A percentile compares a stretch with the other conserved stretches of the same genome.
Conservation (phyloP, 92 coral and sea anemone species). For the Plumapathes pennacea region DNA sequence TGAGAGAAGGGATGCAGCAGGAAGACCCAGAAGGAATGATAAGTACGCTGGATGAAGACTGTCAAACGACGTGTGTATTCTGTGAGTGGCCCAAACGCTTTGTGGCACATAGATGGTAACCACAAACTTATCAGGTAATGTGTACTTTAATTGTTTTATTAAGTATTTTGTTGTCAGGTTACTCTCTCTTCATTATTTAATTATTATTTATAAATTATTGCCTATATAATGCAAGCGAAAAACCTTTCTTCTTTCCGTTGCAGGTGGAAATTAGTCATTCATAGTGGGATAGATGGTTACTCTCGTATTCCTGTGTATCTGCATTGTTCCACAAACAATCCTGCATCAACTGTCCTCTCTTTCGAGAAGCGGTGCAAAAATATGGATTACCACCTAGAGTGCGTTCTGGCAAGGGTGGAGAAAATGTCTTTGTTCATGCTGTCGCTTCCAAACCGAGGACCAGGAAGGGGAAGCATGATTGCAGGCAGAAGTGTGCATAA, state of each 20-base stretch:
- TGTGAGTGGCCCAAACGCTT: no score
- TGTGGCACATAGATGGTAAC: no score
- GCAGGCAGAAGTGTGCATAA: no score
- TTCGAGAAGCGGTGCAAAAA: conserved; percentile 25
- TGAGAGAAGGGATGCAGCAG: conserved; percentile 42
- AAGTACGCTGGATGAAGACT: no score
- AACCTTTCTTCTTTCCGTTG: no score
- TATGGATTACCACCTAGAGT: conserved; percentile 46
- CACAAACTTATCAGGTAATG: no score
- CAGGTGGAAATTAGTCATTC: conserved; percentile 43
- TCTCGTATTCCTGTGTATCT: conserved; percentile 31
- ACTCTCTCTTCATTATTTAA: no score
- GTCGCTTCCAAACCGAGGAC: background rate
- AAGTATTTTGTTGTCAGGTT: no score
- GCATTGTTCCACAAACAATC: conserved; percentile 17
- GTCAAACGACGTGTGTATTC: no score
- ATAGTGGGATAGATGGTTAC: conserved; percentile 38
- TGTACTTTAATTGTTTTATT: no score
- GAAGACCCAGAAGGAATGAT: conserved; percentile 35
- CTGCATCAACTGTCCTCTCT: conserved; percentile 26
- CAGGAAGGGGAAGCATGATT: background rate
- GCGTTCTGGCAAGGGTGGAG: conserved; percentile 42
- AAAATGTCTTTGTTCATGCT: conserved; percentile 12
- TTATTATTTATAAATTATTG: no score
- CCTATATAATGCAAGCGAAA: no score